Conservation (phyloP, 2,113 vertebrate genomes). For the Sinosuthora webbiana region DNA sequence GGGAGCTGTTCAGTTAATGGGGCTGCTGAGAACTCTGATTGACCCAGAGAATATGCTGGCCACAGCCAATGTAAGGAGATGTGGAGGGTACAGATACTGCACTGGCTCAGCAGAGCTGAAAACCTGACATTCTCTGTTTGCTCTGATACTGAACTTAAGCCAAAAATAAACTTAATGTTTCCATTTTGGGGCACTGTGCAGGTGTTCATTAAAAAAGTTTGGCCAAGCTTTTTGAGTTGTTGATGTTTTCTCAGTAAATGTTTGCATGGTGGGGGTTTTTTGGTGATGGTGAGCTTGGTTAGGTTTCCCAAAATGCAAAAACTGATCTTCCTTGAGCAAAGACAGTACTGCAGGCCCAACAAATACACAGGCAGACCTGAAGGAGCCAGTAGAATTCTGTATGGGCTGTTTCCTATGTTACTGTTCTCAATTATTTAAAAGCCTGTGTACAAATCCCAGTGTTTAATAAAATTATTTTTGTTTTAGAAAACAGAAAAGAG, state of each 20-base stretch:
- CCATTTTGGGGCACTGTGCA: not conserved
- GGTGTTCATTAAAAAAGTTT: not conserved
- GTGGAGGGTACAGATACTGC: slow-evolving; percentile 39
- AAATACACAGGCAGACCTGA: not conserved
- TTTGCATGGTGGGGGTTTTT: not conserved
- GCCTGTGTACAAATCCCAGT: not conserved
- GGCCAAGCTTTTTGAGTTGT: not conserved
- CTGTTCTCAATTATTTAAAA: not conserved
- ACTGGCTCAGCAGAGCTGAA: not conserved
- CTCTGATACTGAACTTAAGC: not conserved
- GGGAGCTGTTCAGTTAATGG: slow-evolving; percentile 97
- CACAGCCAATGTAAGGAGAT: slow-evolving; percentile 89
- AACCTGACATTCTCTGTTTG: not conserved
- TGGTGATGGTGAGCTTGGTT: not conserved
- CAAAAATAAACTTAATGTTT: not conserved
- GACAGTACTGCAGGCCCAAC: not conserved
- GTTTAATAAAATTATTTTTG: not conserved
- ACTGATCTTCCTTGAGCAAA: not conserved
- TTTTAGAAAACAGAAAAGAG: slow-evolving; percentile 98
- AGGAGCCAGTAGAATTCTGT: not conserved
- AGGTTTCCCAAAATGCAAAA: not conserved
- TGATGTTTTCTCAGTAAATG: not conserved
- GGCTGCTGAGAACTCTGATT: slow-evolving; percentile 93
- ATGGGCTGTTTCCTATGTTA: not conserved
- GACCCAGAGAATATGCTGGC: slow-evolving; percentile 99